A percentile compares a stretch with the other conserved stretches of the same genome.
phyloP scores from a whole-genome alignment of 2,888 invertebrate species.

The Agriotes lineatus region DNA sequence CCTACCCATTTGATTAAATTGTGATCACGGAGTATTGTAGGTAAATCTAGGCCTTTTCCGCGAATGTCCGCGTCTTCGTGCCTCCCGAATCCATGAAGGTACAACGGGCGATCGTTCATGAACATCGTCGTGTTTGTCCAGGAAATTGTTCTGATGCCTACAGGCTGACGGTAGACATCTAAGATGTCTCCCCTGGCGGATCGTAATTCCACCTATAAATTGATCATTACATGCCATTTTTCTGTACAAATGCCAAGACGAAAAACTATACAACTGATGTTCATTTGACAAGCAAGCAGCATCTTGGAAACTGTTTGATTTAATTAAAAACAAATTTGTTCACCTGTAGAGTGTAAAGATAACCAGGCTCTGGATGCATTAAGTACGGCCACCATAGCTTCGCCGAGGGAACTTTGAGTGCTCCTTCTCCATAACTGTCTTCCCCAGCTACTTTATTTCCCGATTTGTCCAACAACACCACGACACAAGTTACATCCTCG shows the following conservation, averaged over 20 bases:
- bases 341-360: conserved; percentile 88
- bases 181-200: conserved; percentile 59
- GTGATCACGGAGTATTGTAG: conserved; percentile 90
- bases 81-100: conserved; percentile 93
- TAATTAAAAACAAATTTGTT: conserved; percentile 13
- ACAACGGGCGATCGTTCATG: conserved; percentile 87
- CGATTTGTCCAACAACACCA: conserved; percentile 66
- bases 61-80: conserved; percentile 96
- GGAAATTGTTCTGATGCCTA: conserved; percentile 87
- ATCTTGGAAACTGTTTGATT: background rate
- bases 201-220: conserved; percentile 33
- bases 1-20: conserved; percentile 96
- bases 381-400: conserved; percentile 95
- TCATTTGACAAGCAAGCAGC: background rate
- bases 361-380: conserved; percentile 86
- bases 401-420: conserved; percentile 77
- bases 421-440: conserved; percentile 70
- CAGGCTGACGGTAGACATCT: conserved; percentile 86
- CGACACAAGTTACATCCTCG: conserved; percentile 46
- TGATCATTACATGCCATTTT: no score
- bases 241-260: background rate
- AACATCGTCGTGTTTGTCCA: conserved; percentile 82
- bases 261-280: no score
- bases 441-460: conserved; percentile 71
- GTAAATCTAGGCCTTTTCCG: conserved; percentile 93